Evolutionary conservation across 2,113 vertebrate species (phyloP).

Genomic region (Sinocyclocheilus anshuiensis): DNA sequence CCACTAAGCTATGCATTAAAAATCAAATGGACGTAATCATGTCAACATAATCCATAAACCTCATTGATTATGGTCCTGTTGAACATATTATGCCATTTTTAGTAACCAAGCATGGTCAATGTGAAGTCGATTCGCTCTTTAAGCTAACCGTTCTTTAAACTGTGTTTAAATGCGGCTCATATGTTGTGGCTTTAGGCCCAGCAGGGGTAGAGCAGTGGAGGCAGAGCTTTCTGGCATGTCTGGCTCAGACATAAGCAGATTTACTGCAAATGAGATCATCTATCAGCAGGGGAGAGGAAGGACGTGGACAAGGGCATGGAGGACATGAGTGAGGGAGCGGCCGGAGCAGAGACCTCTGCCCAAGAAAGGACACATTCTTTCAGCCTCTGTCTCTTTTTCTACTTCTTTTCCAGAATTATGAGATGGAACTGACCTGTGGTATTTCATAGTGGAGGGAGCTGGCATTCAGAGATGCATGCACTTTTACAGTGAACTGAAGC

Average conservation of each 20-base stretch:
- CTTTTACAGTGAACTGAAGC: background rate
- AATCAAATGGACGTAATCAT: background rate
- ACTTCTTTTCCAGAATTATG: background rate
- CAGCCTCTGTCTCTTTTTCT: constrained; percentile 12
- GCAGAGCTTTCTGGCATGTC: constrained; percentile 5
- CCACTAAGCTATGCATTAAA: background rate
- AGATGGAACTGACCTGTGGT: background rate
- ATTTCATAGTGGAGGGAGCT: background rate
- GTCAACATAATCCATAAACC: constrained; percentile 2
- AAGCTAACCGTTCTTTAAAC: background rate
- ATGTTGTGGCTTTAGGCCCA: constrained; percentile 29
- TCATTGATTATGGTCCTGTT: background rate
- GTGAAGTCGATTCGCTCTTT: background rate
- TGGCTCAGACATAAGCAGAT: constrained; percentile 53
- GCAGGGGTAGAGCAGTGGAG: background rate
- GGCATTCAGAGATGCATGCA: background rate
- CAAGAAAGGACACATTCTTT: constrained; percentile 37
- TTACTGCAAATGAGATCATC: constrained; percentile 71
- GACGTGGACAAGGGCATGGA: constrained; percentile 57
- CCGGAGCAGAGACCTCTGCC: constrained; percentile 39
- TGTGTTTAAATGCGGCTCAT: constrained; percentile 1
- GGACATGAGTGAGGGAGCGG: constrained; percentile 31
- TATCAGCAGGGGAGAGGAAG: constrained; percentile 62
- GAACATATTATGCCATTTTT: background rate
- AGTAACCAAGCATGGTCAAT: background rate